Evolutionary conservation across 2,888 invertebrate species (phyloP).

Genomic region (Patella ulyssiponensis): DNA sequence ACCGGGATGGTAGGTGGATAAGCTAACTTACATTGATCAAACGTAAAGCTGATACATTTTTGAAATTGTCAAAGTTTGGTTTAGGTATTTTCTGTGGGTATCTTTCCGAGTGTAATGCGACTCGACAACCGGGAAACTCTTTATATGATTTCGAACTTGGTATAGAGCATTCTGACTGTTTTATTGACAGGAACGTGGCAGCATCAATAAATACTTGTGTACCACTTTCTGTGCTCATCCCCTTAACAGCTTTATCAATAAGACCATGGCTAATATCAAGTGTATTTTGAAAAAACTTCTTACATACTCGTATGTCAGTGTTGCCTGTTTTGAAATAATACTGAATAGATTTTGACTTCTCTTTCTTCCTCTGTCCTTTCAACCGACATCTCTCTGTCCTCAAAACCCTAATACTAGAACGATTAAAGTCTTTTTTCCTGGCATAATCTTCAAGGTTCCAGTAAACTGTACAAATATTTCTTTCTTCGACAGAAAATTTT

Average conservation of each 20-base stretch:
- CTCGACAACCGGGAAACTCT: no score
- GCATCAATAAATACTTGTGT: no score
- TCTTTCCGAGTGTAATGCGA: no score
- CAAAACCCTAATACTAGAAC: neutral
- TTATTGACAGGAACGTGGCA: no score
- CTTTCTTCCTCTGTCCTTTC: neutral
- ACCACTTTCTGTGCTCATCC: neutral
- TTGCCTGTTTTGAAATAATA: neutral
- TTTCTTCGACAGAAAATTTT: neutral
- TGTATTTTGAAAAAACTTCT: slow-evolving; percentile 6
- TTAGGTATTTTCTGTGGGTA: no score
- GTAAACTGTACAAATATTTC: neutral
- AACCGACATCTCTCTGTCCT: neutral
- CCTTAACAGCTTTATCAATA: neutral
- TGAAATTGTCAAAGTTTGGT: no score
- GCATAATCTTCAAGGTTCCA: neutral
- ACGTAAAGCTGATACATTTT: no score
- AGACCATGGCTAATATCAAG: neutral
- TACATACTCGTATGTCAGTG: neutral
- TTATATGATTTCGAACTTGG: no score
- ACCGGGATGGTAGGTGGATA: no score
- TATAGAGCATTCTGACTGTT: no score
- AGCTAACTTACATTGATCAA: no score
- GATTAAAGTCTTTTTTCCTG: neutral
- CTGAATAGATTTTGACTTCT: neutral